Conservation (phyloP, 2,888 invertebrate species). For the Lepidocyrtoides sp. region DNA sequence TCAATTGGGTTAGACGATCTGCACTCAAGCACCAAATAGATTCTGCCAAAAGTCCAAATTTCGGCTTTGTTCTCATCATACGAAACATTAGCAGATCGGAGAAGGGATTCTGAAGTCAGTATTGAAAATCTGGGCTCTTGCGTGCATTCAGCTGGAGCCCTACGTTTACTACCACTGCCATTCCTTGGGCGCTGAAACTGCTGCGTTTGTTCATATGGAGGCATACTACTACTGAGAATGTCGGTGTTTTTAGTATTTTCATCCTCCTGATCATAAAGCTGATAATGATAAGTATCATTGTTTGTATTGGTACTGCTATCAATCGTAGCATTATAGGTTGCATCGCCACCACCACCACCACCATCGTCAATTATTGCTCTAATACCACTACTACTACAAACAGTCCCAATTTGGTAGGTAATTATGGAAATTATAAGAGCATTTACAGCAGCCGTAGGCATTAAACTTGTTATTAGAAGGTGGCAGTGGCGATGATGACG, state of each 20-base stretch:
- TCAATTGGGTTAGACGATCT: slow-evolving; percentile 75
- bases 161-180: slow-evolving; percentile 4
- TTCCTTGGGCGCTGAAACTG: neutral
- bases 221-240: no score
- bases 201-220: neutral
- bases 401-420: slow-evolving; percentile 62
- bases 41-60: slow-evolving; percentile 79
- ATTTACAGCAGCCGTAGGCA: slow-evolving; percentile 55
- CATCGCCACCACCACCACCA: slow-evolving; percentile 16
- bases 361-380: neutral
- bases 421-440: slow-evolving; percentile 74
- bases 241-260: slow-evolving; percentile 17
- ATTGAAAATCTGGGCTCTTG: slow-evolving; percentile 77
- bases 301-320: neutral
- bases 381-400: slow-evolving; percentile 40
- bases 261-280: neutral
- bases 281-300: slow-evolving; percentile 43
- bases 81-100: slow-evolving; percentile 63
- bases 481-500: slow-evolving; percentile 39
- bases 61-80: slow-evolving; percentile 73
- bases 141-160: slow-evolving; percentile 77
- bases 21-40: slow-evolving; percentile 75
- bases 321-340: slow-evolving; percentile 56
- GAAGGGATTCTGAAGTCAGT: slow-evolving; percentile 67
- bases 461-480: slow-evolving; percentile 72